Base-by-base conservation (phyloP, 2,888 invertebrate genomes). In the Lordiphosa fenestrarum region DNA sequence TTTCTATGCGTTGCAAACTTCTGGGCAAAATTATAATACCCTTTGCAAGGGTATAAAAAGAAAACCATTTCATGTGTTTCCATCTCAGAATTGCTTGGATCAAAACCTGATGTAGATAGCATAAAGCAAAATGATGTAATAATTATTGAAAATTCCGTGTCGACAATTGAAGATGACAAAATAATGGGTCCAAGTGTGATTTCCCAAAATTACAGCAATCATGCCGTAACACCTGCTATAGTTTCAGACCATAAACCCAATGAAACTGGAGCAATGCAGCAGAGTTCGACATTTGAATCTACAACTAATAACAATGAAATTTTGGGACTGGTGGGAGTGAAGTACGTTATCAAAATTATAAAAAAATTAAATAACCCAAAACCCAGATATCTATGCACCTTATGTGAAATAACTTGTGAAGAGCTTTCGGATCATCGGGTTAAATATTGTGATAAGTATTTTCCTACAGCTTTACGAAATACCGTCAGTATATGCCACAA, bases 341-440 rank as follows among this genome's bases (percentile, higher is more conserved):
- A 95, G 89, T 96, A 95, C 89, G 90, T 96, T 64, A 89, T 95
- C 48, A 95, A 95, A 89, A 90, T 95, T 71, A 90, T 92, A 12
- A 92, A 93, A 59, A 92, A 92, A 78, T 89, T 93, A 74, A 89
- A 91, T 33, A 92, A 93, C 73, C 90, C 91, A 77, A 93, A 93
- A 86, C 93, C 94, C 1, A 90, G 91, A 61, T 95, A 95, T 89
- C 91, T 93, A 55, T 96, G 96, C 88, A 91, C 93, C 68, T 90
- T 96, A 59, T 96, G 96, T 88, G 92, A 92, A 83, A 94, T 95
- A 88, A 93, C 93, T 62, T 93, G 95, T 36, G 93, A 94, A 86
- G 94, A 94, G 44, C 91, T 93, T 49, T 94, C 94, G 61, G 93
- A 93, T 89, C 95, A 96, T 86, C 92, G 93, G 9, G 91, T 92